Evolutionary conservation across 1,140 invertebrate species (phyloP).

Genomic region (Lethocerus indicus): DNA sequence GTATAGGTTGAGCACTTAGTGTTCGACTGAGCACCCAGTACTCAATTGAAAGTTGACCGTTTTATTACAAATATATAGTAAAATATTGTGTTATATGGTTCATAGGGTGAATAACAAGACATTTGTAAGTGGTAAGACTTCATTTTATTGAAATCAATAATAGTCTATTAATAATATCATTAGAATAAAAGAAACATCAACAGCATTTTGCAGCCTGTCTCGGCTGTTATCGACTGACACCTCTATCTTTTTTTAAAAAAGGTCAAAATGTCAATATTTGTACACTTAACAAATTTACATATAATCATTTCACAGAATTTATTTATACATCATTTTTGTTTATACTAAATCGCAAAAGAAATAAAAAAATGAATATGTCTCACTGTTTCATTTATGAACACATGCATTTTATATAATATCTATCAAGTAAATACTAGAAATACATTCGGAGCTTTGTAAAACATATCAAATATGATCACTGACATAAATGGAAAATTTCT

Average conservation of each 20-base stretch:
- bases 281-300: constrained; percentile 14
- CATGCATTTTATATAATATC: constrained; percentile 9
- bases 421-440: constrained; percentile 9
- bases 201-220: constrained; percentile 16
- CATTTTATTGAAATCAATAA: constrained; percentile 19
- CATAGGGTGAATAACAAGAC: not conserved
- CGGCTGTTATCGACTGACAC: constrained; percentile 8
- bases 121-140: constrained; percentile 16
- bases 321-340: too few relatives aligned
- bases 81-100: too few relatives aligned
- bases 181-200: constrained; percentile 20
- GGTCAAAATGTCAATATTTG: constrained; percentile 13
- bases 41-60: too few relatives aligned
- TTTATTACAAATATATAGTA: too few relatives aligned
- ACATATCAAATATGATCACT: constrained; percentile 15
- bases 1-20: too few relatives aligned
- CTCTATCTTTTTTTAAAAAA: constrained; percentile 11
- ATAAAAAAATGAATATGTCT: constrained; percentile 4
- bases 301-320: constrained; percentile 6
- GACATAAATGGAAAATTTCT: constrained; percentile 7
- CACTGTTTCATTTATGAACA: constrained; percentile 1
- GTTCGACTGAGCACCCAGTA: too few relatives aligned
- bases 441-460: constrained; percentile 10
- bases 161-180: constrained; percentile 19
- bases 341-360: too few relatives aligned